Evolutionary conservation across 2,113 vertebrate species (phyloP), one percentile per base, ranked within the genome.

Genomic region (Cavia aperea): DNA sequence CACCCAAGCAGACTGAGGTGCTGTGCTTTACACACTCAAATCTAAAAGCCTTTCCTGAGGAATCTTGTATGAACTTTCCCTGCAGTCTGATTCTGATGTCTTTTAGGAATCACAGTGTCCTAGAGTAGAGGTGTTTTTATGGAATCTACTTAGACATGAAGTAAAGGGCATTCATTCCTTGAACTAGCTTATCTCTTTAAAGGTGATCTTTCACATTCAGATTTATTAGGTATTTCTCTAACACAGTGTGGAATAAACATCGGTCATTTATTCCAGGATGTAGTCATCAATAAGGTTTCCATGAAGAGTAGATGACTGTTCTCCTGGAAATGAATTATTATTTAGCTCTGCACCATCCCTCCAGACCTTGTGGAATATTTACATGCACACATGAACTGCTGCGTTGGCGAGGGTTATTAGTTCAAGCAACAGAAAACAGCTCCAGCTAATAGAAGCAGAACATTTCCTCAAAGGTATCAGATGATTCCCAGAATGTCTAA

Each of bases 231-330:
- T 94, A 66, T 90, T 93, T 86, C 60, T 86, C 29, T 60, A 86
- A 54, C 31, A 62, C 18, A n/a, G 58, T 26, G 43, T 33, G 51
- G 92, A 88, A 84, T 75, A 86, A 92, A 43, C 4, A 65, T 39
- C 23, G 18, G 54, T 86, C 81, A 24, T 88, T 86, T 93, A 86
- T 66, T 88, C 51, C 1, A 29, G 26, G 39, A 5, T 49, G 0
- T 24, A 73, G 33, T 88, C 70, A 88, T 93, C n/a, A 79, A 31
- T 81, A 88, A 82, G 19, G 29, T 88, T 88, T 94, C 68, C 82
- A 86, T 56, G n/a, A 15, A 86, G 19, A 78, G 8, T 63, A 54
- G 29, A 92, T 39, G 93, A 70, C 46, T 51, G 33, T 81, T 63
- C 39, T 66, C 68, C 87, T 56, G 89, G 43, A 92, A 91, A 91